Conservation (phyloP, 2,888 invertebrate genomes). For the Phortica magna region DNA sequence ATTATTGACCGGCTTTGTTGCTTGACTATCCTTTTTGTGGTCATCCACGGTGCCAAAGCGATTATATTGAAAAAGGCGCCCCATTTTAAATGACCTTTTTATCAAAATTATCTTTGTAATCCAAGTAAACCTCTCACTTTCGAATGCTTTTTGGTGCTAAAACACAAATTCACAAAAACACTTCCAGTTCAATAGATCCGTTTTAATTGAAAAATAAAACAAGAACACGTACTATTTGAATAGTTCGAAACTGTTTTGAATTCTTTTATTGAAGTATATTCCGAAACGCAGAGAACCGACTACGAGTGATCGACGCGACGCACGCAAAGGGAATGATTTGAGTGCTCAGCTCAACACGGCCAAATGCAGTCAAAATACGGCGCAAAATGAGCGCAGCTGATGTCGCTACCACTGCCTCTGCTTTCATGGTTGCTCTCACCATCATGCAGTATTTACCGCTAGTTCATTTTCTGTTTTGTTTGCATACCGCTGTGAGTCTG, state of each 20-base stretch:
- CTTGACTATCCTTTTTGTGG: constrained; percentile 46
- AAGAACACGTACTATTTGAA: neutral
- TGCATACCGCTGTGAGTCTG: constrained; percentile 20
- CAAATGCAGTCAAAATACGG: constrained; percentile 64
- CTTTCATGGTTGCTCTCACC: constrained; percentile 36
- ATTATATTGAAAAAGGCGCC: constrained; percentile 74
- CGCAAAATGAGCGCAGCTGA: constrained; percentile 64
- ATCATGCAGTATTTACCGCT: constrained; percentile 62
- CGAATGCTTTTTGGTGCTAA: neutral
- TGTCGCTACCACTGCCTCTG: constrained; percentile 43
- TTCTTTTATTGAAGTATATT: neutral
- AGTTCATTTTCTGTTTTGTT: constrained; percentile 54
- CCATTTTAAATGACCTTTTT: constrained; percentile 56
- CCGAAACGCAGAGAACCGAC: constrained; percentile 44
- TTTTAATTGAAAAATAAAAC: neutral
- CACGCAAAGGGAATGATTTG: constrained; percentile 74
- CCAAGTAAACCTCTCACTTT: neutral
- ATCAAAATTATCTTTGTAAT: neutral
- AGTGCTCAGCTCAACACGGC: constrained; percentile 29
- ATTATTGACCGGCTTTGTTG: neutral
- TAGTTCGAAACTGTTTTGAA: neutral
- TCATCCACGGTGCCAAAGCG: constrained; percentile 66
- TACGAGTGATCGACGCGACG: constrained; percentile 74
- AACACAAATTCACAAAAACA: neutral
- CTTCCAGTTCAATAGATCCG: neutral